Conservation (phyloP, 2,113 vertebrate species). For the Carassius gibelio region DNA sequence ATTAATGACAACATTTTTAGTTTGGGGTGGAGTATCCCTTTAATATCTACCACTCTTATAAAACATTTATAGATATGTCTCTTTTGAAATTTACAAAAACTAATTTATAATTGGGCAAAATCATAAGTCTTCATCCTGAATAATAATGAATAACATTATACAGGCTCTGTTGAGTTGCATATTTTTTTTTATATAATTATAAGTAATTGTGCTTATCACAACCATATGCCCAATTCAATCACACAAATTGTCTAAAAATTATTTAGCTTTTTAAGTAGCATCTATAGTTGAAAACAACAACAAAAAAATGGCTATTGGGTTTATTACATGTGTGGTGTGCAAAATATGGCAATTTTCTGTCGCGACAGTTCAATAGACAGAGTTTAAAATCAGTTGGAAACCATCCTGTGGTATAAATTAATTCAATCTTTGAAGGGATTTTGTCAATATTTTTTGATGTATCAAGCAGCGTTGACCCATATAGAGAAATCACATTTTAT, state of each 20-base stretch:
- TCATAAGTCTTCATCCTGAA: neutral
- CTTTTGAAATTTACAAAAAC: neutral
- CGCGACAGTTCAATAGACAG: neutral
- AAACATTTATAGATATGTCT: neutral
- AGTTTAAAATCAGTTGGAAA: slow-evolving; percentile 5
- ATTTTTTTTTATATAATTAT: neutral
- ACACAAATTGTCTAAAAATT: neutral
- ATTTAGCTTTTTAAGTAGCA: neutral
- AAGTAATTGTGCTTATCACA: neutral
- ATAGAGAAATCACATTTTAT: neutral
- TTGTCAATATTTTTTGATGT: neutral
- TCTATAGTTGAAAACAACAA: neutral
- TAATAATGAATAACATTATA: slow-evolving; percentile 16
- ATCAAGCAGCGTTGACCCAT: neutral
- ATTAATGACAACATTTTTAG: too few species aligned
- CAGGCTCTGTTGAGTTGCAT: neutral
- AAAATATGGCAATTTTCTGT: neutral
- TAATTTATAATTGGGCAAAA: neutral
- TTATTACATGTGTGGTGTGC: neutral
- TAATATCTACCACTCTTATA: neutral
- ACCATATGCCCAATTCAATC: neutral
- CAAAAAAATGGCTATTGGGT: neutral
- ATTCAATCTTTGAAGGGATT: neutral
- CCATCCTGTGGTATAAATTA: neutral
- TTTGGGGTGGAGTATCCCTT: too few species aligned